These are phyloP conservation scores for Eupithecia tripunctaria DNA, from an alignment of 2,888 invertebrate genomes.

Conservation along the genomic window DNA sequence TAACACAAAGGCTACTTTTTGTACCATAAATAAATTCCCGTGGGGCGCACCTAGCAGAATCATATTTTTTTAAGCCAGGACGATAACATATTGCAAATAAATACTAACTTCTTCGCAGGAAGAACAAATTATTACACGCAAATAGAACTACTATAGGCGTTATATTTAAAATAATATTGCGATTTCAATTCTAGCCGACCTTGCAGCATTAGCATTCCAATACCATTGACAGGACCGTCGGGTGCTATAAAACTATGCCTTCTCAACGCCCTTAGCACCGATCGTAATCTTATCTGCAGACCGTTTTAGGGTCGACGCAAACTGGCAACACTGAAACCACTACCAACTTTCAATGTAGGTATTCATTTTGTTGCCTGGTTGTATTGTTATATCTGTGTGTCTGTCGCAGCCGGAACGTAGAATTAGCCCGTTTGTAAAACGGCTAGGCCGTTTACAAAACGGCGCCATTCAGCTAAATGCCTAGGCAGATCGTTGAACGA, in stretches of 20 bases:
- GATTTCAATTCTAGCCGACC: constrained; percentile 30
- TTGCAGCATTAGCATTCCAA: constrained; percentile 33
- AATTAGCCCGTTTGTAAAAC: too few relatives aligned
- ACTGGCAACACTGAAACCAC: background rate
- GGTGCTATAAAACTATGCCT: constrained; percentile 40
- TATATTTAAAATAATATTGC: constrained; percentile 19
- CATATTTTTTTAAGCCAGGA: too few relatives aligned
- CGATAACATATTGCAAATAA: too few relatives aligned
- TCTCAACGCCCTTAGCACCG: constrained; percentile 31
- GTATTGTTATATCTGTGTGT: too few relatives aligned
- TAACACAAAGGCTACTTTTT: too few relatives aligned
- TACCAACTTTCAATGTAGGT: background rate
- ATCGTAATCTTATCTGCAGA: constrained; percentile 29
- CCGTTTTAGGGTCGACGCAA: background rate
- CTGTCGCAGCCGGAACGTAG: too few relatives aligned
- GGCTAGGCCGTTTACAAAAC: too few relatives aligned
- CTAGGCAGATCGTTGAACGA: too few relatives aligned
- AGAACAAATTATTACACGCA: background rate
- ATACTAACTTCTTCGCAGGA: background rate
- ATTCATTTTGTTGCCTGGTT: background rate
- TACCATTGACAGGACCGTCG: constrained; percentile 29
- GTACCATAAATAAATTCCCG: too few relatives aligned
- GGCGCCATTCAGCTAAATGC: too few relatives aligned
- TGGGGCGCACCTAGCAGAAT: too few relatives aligned
- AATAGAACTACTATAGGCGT: background rate